Evolutionary conservation across 2,797 vertebrate genomes (phyloP).

Genomic region (Malurus leucopterus): DNA sequence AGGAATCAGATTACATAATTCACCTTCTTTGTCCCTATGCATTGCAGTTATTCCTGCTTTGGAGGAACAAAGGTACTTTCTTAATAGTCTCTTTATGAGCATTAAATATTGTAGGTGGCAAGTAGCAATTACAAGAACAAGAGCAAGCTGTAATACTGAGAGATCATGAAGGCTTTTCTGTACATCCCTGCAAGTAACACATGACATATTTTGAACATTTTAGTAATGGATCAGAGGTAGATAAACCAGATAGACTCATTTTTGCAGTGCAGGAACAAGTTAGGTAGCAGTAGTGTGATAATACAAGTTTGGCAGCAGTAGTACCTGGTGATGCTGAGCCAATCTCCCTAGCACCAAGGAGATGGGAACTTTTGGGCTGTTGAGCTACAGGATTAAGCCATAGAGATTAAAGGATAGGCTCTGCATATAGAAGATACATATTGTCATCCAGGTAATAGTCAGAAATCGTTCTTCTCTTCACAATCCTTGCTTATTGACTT

Average conservation of each 20-base stretch:
- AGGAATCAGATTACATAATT: constrained; percentile 2
- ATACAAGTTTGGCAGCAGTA: neutral
- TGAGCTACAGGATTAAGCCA: neutral
- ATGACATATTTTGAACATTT: neutral
- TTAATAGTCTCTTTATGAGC: neutral
- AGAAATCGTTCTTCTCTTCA: neutral
- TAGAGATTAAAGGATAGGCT: neutral
- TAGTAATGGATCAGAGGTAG: neutral
- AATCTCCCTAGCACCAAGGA: neutral
- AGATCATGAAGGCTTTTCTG: neutral
- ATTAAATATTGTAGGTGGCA: neutral
- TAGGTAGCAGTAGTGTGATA: neutral
- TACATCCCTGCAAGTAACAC: neutral
- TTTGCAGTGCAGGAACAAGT: neutral
- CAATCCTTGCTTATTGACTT: neutral
- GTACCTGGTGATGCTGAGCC: neutral
- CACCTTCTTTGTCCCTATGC: neutral
- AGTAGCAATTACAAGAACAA: neutral
- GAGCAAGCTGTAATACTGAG: neutral
- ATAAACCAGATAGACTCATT: neutral
- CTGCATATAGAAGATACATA: neutral
- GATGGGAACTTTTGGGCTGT: neutral
- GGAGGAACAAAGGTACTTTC: neutral
- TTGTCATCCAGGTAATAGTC: neutral
- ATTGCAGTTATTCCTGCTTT: neutral